phyloP scores from a whole-genome alignment of 2,888 invertebrate species.

The Rhamnusium bicolor region DNA sequence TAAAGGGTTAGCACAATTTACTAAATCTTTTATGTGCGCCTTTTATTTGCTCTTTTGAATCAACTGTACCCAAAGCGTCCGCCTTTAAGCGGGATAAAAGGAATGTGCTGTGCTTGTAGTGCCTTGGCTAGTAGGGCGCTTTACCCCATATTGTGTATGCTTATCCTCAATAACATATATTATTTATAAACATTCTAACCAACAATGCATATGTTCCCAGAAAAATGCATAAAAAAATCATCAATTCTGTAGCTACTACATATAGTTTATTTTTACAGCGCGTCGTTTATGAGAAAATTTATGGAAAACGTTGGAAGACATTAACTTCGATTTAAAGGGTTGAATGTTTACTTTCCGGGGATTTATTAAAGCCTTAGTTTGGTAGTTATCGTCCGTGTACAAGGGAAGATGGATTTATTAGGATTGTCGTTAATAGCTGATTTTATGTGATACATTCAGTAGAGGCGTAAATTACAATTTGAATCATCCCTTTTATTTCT shows the following conservation, averaged over 20 bases:
- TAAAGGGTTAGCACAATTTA: neutral
- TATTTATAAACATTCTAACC: constrained; percentile 8
- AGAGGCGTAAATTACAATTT: neutral
- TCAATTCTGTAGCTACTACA: neutral
- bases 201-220: constrained; percentile 5
- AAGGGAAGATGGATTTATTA: neutral
- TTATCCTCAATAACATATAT: constrained; percentile 2
- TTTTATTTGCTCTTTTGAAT: constrained; percentile 5
- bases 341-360: neutral
- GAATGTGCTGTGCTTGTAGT: constrained; percentile 2
- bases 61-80: constrained; percentile 5
- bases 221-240: neutral
- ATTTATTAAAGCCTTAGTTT: constrained; percentile 7
- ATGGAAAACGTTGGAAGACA: neutral
- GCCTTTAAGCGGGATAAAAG: constrained; percentile 4
- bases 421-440: neutral
- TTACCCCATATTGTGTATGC: constrained; percentile 21
- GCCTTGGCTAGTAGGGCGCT: constrained; percentile 5
- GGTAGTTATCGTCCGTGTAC: neutral
- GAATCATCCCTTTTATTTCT: neutral
- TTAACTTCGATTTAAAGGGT: constrained; percentile 1
- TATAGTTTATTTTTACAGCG: neutral
- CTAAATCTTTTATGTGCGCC: neutral
- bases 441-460: neutral
- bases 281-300: neutral